Conservation (phyloP, 2,888 invertebrate species). For the Plebejus melissa region DNA sequence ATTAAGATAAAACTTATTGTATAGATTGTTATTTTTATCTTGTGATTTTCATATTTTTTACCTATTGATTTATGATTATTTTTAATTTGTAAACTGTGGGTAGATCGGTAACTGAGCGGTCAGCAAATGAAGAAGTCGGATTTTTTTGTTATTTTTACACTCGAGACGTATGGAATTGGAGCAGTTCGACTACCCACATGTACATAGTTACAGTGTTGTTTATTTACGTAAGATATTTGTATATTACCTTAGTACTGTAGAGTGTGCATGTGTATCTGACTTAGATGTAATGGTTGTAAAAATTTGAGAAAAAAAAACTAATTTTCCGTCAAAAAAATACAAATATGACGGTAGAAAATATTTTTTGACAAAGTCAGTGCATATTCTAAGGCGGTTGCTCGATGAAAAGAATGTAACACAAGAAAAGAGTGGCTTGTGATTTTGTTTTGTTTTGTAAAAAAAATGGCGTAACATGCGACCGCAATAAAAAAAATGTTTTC, state of each 20-base stretch:
- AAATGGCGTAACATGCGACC: constrained; percentile 56
- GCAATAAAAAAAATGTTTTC: constrained; percentile 53
- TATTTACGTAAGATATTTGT: constrained; percentile 44
- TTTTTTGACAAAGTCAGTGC: constrained; percentile 66
- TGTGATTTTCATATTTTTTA: constrained; percentile 31
- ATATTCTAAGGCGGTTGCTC: constrained; percentile 58
- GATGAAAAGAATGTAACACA: constrained; percentile 57
- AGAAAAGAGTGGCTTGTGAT: constrained; percentile 68
- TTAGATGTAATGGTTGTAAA: constrained; percentile 48
- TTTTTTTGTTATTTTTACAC: constrained; percentile 25
- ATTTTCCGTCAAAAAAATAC: constrained; percentile 44
- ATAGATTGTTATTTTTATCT: constrained; percentile 26
- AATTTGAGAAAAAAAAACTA: constrained; percentile 44
- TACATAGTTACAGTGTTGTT: constrained; percentile 41
- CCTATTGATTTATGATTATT: constrained; percentile 32
- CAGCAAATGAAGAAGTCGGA: neutral
- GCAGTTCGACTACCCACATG: constrained; percentile 38
- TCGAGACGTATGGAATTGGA: constrained; percentile 10
- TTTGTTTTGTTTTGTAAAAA: constrained; percentile 58
- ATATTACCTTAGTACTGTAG: constrained; percentile 42
- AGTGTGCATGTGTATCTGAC: constrained; percentile 52
- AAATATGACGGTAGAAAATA: constrained; percentile 56
- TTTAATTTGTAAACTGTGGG: constrained; percentile 34
- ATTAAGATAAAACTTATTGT: constrained; percentile 18
- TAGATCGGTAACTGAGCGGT: constrained; percentile 27